A percentile compares a stretch with the other conserved stretches of the same genome.
These are phyloP conservation scores for Pogoniulus pusillus DNA, from an alignment of 2,797 vertebrate genomes.

Conservation along the genomic window DNA sequence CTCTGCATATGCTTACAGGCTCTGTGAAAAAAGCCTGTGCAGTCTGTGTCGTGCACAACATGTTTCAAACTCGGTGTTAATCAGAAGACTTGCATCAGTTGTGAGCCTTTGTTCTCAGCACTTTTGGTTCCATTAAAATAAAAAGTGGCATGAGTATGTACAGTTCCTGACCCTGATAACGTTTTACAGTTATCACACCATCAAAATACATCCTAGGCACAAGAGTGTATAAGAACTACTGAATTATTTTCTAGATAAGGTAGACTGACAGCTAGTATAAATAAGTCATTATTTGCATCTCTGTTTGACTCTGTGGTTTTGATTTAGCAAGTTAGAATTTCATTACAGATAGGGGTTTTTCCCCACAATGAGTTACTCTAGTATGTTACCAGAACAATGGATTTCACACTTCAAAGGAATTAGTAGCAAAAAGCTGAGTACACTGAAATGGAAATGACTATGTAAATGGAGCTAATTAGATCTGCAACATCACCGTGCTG, in stretches of 20 bases:
- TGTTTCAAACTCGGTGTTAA: neutral
- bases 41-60: neutral
- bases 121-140: slow-evolving; percentile 64
- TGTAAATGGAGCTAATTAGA: slow-evolving; percentile 25
- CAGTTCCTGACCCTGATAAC: slow-evolving; percentile 63
- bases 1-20: neutral
- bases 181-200: slow-evolving; percentile 68
- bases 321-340: slow-evolving; percentile 54
- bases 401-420: slow-evolving; percentile 57
- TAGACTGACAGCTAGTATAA: slow-evolving; percentile 65
- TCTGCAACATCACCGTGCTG: neutral
- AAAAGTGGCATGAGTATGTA: slow-evolving; percentile 44
- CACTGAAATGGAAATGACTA: slow-evolving; percentile 33
- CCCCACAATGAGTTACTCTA: neutral
- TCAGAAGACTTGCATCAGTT: slow-evolving; percentile 53
- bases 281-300: slow-evolving; percentile 66
- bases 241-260: slow-evolving; percentile 59
- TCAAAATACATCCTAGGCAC: slow-evolving; percentile 47
- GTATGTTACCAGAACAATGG: slow-evolving; percentile 50
- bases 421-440: slow-evolving; percentile 48
- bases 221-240: slow-evolving; percentile 27
- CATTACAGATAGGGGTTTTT: neutral
- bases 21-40: neutral
- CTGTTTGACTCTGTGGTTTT: slow-evolving; percentile 21
- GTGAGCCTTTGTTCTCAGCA: slow-evolving; percentile 28